Evolutionary conservation across 2,113 vertebrate species (phyloP).

Genomic region (Chaenogobius annularis): DNA sequence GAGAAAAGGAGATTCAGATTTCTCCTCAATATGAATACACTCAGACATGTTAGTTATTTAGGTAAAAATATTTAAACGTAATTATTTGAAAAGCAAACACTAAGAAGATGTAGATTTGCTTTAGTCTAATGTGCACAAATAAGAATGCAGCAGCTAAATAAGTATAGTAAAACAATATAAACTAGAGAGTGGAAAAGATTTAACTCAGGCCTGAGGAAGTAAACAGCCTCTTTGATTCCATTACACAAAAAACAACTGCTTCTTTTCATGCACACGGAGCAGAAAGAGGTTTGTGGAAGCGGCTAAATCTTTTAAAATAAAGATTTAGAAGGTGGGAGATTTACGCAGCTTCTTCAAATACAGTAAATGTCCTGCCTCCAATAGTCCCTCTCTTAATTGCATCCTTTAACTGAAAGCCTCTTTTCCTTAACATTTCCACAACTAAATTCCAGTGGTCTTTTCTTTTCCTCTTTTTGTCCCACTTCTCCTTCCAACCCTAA

Average conservation of each 20-base stretch:
- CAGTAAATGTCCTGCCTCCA: slow-evolving; percentile 70
- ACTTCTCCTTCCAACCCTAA: slow-evolving; percentile 66
- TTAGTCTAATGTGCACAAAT: neutral
- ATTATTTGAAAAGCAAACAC: neutral
- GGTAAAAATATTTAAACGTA: neutral
- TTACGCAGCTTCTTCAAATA: slow-evolving; percentile 69
- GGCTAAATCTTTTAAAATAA: slow-evolving; percentile 53
- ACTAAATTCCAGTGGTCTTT: slow-evolving; percentile 68
- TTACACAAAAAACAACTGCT: slow-evolving; percentile 65
- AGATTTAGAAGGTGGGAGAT: slow-evolving; percentile 68
- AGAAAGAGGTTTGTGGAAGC: slow-evolving; percentile 46
- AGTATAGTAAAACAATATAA: slow-evolving; percentile 14
- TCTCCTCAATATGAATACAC: no score
- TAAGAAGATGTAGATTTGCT: neutral
- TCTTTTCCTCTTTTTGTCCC: slow-evolving; percentile 66
- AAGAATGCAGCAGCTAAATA: slow-evolving; percentile 3
- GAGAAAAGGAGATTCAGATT: no score
- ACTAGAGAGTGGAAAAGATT: slow-evolving; percentile 14
- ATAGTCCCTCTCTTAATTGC: slow-evolving; percentile 71
- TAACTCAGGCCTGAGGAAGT: slow-evolving; percentile 48
- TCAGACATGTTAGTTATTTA: no score
- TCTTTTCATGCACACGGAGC: slow-evolving; percentile 31
- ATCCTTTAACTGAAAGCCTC: slow-evolving; percentile 65
- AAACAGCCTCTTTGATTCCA: slow-evolving; percentile 61
- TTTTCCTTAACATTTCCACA: slow-evolving; percentile 71